A percentile compares a stretch with the other conserved stretches of the same genome.
These are phyloP conservation scores for Montipora cactus DNA, from an alignment of 64 coral and sea anemone species.

Conservation along the genomic window DNA sequence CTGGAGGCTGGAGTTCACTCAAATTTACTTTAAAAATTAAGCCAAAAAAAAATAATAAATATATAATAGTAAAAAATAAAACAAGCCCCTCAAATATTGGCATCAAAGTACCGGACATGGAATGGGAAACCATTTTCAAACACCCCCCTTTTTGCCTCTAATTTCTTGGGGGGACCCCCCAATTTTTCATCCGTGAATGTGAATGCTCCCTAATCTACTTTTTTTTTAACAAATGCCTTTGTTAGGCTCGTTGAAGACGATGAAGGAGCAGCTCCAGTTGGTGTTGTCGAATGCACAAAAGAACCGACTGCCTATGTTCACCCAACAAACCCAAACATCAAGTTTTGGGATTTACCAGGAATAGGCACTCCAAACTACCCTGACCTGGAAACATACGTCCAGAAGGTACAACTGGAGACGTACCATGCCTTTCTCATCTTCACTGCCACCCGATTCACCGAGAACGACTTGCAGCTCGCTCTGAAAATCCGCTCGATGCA, in stretches of 20 bases:
- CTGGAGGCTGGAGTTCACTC: no score
- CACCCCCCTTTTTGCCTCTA: no score
- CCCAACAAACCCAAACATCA: conserved; percentile 48
- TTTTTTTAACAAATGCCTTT: neutral
- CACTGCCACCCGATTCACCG: neutral
- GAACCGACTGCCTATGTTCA: conserved; percentile 9
- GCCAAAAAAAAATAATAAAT: no score
- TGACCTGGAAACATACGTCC: neutral
- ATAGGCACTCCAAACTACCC: conserved; percentile 27
- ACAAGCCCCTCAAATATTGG: no score
- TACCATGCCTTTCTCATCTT: neutral
- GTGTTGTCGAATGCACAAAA: neutral
- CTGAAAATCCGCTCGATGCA: neutral
- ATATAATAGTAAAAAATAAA: no score
- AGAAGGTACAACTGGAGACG: no score
- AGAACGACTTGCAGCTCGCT: conserved; percentile 19
- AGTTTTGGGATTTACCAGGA: conserved; percentile 55
- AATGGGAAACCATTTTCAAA: no score
- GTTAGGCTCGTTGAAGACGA: conserved; percentile 31
- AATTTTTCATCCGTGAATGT: no score
- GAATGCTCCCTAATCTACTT: no score
- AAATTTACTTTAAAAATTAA: no score
- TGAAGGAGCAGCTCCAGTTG: conserved; percentile 29
- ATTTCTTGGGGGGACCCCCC: no score
- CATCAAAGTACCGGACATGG: no score